These are phyloP conservation scores for Amphibalanus amphitrite DNA, from an alignment of 1,140 invertebrate species.

Conservation along the genomic window DNA sequence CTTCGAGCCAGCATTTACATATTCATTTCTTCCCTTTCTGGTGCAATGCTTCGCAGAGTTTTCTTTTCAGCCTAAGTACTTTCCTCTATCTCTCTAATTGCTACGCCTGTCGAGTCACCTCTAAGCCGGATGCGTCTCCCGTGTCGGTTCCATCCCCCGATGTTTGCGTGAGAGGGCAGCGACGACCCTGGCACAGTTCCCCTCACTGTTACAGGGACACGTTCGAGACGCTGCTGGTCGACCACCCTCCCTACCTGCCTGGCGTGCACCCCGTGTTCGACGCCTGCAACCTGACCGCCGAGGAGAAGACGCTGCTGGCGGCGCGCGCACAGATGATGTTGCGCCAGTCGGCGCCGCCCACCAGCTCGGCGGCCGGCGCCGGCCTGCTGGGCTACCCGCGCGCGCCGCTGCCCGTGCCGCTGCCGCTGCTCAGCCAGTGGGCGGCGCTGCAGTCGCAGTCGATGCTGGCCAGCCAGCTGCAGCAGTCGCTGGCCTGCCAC, in stretches of 20 bases:
- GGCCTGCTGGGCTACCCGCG: not conserved
- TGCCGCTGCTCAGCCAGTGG: conserved; percentile 3
- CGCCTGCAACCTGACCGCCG: not conserved
- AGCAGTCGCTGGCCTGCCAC: not conserved
- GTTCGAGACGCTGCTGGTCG: conserved; percentile 4
- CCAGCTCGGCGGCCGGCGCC: not conserved
- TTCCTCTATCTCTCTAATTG: no score
- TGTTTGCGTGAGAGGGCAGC: not conserved
- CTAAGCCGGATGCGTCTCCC: no score
- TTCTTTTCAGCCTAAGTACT: no score
- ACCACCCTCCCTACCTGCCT: not conserved
- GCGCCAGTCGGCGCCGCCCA: not conserved
- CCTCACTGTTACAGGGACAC: not conserved
- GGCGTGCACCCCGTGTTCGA: not conserved
- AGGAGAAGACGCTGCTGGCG: conserved; percentile 2
- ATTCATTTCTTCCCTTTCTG: no score
- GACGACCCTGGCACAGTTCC: not conserved
- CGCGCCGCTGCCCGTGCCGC: not conserved
- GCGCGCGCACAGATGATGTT: not conserved
- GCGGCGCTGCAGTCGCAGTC: conserved; percentile 3
- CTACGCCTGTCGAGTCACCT: no score
- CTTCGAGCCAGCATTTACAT: no score
- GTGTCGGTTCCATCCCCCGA: no score
- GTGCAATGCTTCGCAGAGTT: no score
- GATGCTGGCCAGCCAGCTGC: not conserved